Evolutionary conservation across 2,797 vertebrate species (phyloP).

Genomic region (Syngnathus acus): DNA sequence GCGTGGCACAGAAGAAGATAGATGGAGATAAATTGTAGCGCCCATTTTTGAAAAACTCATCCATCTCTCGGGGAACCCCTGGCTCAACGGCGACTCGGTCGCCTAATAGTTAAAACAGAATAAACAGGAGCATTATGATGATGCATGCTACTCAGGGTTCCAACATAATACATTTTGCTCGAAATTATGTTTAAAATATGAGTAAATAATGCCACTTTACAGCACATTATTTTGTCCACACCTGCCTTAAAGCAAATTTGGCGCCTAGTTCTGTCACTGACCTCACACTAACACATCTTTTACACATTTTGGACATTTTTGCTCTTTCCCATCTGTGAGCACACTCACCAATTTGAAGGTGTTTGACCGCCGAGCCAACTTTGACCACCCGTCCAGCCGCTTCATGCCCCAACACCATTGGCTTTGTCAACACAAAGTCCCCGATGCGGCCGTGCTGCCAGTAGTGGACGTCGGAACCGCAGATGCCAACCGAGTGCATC

Average conservation of each 20-base stretch:
- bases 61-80: constrained; percentile 78
- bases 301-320: not conserved
- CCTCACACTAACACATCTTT: not conserved
- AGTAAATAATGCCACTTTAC: no score
- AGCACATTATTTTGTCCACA: no score
- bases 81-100: constrained; percentile 92
- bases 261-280: no score
- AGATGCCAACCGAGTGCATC: constrained; percentile 97
- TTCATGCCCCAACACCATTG: constrained; percentile 92
- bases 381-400: constrained; percentile 82
- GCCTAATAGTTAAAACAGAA: constrained; percentile 58
- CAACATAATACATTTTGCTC: not conserved
- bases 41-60: constrained; percentile 87
- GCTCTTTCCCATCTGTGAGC: not conserved
- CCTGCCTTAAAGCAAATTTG: not conserved
- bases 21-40: constrained; percentile 89
- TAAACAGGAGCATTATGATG: not conserved
- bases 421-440: constrained; percentile 79
- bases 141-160: not conserved
- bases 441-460: constrained; percentile 88
- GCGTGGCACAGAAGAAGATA: constrained; percentile 92
- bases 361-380: constrained; percentile 79
- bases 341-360: constrained; percentile 75
- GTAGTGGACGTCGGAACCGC: constrained; percentile 91
- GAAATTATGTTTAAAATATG: no score